A percentile compares a stretch with the other conserved stretches of the same genome.
phyloP scores from a whole-genome alignment of 2,888 invertebrate species.

The Boloria euphrosyne region DNA sequence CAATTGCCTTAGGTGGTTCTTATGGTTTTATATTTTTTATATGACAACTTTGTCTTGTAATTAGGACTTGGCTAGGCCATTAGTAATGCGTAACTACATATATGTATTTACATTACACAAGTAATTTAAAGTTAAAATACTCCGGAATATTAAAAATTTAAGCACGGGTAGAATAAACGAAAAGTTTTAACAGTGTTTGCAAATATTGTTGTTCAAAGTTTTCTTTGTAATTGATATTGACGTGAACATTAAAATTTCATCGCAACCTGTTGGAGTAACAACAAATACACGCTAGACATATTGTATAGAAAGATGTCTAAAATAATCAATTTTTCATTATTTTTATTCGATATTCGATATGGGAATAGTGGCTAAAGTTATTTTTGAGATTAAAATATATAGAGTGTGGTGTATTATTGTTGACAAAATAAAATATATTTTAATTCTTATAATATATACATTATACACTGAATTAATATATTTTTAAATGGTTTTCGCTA shows the following conservation, averaged over 20 bases:
- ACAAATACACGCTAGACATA: conserved; percentile 22
- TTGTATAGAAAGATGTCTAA: conserved; percentile 13
- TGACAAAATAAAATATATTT: no score
- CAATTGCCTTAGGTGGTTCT: no score
- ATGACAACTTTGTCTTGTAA: no score
- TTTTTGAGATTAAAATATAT: no score
- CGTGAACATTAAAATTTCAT: conserved; percentile 23
- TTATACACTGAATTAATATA: neutral
- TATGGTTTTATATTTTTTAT: no score
- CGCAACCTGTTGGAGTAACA: conserved; percentile 33
- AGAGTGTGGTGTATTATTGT: no score
- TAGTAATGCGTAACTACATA: neutral
- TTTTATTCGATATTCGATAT: conserved; percentile 1
- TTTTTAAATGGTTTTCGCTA: neutral
- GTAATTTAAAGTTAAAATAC: conserved; percentile 13
- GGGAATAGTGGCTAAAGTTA: neutral
- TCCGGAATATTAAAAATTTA: conserved; percentile 10
- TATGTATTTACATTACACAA: neutral
- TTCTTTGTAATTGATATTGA: conserved; percentile 20
- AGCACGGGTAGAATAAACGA: neutral
- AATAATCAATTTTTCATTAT: neutral
- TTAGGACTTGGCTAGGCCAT: neutral
- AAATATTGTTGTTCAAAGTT: conserved; percentile 19
- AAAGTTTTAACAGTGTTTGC: conserved; percentile 9
- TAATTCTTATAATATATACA: no score